phyloP scores from a whole-genome alignment of 2,113 vertebrate genomes.

The Crotophaga sulcirostris region DNA sequence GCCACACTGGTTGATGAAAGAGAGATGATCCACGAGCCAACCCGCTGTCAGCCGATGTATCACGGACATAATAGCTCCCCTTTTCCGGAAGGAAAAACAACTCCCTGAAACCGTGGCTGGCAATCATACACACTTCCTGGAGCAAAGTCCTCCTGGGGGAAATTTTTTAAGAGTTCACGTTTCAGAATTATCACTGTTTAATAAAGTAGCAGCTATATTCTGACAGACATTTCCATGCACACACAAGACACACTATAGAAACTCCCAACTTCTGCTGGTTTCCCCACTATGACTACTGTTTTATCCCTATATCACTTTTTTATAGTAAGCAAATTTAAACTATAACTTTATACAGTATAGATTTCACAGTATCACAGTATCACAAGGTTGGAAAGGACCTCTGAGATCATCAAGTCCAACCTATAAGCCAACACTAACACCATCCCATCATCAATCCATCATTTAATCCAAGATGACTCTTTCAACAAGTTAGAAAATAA shows the following conservation, averaged over 20 bases:
- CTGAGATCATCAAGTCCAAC: too few relatives aligned
- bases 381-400: too few relatives aligned
- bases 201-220: too few relatives aligned
- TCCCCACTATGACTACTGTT: fast-evolving
- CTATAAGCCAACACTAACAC: too few relatives aligned
- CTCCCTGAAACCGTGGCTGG: background rate
- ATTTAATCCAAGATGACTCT: too few relatives aligned
- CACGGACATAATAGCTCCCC: constrained; percentile 74
- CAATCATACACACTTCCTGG: fast-evolving
- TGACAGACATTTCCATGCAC: fast-evolving
- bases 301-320: too few relatives aligned
- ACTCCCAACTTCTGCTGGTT: background rate
- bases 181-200: background rate
- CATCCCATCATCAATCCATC: too few relatives aligned
- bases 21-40: constrained; percentile 84
- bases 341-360: fast-evolving
- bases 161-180: background rate
- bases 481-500: background rate
- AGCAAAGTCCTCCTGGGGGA: background rate
- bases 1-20: constrained; percentile 78
- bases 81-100: background rate
- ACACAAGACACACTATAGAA: fast-evolving
- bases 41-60: constrained; percentile 64
- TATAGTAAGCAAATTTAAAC: fast-evolving
- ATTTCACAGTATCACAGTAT: too few relatives aligned